Evolutionary conservation across 2,888 invertebrate species (phyloP).

Genomic region (Drosophila conformis): DNA sequence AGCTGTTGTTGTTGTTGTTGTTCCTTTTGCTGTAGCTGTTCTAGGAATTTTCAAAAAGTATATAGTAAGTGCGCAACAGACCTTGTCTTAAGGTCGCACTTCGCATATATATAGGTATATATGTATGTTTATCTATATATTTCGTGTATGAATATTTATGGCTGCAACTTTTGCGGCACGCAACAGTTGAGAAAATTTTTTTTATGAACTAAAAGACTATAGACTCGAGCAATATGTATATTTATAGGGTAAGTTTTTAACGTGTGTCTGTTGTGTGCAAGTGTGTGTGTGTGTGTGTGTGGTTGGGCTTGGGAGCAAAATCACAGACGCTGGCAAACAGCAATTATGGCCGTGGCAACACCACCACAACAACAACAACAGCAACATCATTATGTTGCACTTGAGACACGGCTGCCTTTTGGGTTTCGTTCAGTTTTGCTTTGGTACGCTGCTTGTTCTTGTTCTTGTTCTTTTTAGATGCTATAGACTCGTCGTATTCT

Average conservation of each 20-base stretch:
- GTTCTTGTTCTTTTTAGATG: conserved; percentile 19
- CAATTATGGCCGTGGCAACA: conserved; percentile 60
- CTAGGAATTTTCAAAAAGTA: conserved; percentile 42
- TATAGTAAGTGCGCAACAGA: conserved; percentile 39
- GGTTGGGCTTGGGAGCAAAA: conserved; percentile 46
- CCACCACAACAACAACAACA: conserved; percentile 31
- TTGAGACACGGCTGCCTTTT: conserved; percentile 49
- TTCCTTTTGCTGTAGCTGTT: conserved; percentile 22
- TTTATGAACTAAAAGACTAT: conserved; percentile 18
- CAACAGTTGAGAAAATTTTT: conserved; percentile 27
- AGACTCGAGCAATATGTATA: conserved; percentile 23
- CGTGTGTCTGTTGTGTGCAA: conserved; percentile 16
- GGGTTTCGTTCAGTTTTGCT: conserved; percentile 38
- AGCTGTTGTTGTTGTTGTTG: conserved; percentile 23
- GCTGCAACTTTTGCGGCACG: conserved; percentile 43
- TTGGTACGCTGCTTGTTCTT: conserved; percentile 28
- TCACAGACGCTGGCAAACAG: conserved; percentile 55
- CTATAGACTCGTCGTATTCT: conserved; percentile 14
- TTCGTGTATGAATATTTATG: conserved; percentile 53
- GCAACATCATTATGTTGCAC: conserved; percentile 61
- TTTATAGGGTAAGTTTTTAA: conserved; percentile 32
- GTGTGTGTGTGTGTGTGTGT: conserved; percentile 19
- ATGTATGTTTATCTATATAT: not conserved
- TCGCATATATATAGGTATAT: not conserved
- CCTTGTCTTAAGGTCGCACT: conserved; percentile 62